Evolutionary conservation across 2,113 vertebrate species (phyloP).

Genomic region (Lagenorhynchus albirostris): DNA sequence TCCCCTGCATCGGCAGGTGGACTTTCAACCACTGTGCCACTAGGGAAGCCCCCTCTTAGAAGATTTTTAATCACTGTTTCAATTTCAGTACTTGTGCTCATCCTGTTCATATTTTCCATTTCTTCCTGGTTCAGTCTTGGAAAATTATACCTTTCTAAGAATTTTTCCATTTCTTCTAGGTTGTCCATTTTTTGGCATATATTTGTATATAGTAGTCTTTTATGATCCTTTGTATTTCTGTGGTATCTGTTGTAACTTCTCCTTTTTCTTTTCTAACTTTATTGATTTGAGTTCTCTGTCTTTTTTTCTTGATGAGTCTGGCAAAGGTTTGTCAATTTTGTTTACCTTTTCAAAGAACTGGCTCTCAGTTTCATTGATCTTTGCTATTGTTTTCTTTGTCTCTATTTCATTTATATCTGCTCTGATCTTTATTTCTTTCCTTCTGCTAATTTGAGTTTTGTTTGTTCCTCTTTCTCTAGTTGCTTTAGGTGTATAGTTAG

Average conservation of each 20-base stretch:
- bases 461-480: no score
- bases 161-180: not conserved
- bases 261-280: no score
- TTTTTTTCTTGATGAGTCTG: not conserved
- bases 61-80: not conserved
- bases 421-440: not conserved
- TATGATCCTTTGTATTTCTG: not conserved
- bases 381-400: not conserved
- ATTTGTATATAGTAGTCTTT: not conserved
- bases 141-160: not conserved
- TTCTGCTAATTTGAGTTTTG: no score
- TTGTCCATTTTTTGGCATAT: not conserved
- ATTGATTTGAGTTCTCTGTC: no score
- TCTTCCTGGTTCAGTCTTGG: not conserved
- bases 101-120: not conserved
- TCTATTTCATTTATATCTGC: not conserved
- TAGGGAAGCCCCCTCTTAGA: not conserved
- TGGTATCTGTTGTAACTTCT: not conserved
- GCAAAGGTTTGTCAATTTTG: not conserved
- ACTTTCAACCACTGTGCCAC: no score
- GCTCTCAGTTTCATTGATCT: not conserved
- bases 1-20: no score
- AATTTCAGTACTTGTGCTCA: not conserved
- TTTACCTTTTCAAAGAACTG: not conserved
- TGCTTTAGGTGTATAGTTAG: no score